Conservation (phyloP, 2,113 vertebrate species). For the Ptyas mucosa region DNA sequence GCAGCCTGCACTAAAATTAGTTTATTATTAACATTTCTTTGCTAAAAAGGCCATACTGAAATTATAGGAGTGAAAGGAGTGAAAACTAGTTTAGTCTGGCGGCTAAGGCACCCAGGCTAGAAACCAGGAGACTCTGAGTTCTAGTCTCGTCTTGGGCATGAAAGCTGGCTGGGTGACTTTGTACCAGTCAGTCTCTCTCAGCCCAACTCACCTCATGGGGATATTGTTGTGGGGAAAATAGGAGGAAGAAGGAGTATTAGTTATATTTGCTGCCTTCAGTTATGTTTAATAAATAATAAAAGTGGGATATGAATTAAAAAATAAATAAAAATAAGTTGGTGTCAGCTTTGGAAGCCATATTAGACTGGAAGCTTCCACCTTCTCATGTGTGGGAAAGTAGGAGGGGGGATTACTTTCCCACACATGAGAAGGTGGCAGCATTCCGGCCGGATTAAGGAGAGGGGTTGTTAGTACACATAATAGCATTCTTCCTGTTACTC, state of each 20-base stretch:
- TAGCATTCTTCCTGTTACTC: too few species aligned
- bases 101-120: not conserved
- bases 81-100: not conserved
- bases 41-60: not conserved
- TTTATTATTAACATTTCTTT: not conserved
- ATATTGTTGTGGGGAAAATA: not conserved
- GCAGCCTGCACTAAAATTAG: not conserved
- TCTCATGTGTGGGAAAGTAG: too few species aligned
- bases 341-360: too few species aligned
- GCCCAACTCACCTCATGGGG: not conserved
- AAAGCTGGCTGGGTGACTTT: not conserved
- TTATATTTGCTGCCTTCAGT: not conserved
- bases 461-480: too few species aligned
- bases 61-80: not conserved
- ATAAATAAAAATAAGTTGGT: not conserved
- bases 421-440: too few species aligned
- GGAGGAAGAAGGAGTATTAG: not conserved
- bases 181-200: not conserved
- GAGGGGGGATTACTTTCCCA: too few species aligned
- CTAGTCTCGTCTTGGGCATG: not conserved
- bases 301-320: not conserved
- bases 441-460: too few species aligned
- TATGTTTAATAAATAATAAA: not conserved
- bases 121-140: not conserved
- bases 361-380: too few species aligned